phyloP scores from a whole-genome alignment of 2,888 invertebrate genomes.

The Panzeria rudis region DNA sequence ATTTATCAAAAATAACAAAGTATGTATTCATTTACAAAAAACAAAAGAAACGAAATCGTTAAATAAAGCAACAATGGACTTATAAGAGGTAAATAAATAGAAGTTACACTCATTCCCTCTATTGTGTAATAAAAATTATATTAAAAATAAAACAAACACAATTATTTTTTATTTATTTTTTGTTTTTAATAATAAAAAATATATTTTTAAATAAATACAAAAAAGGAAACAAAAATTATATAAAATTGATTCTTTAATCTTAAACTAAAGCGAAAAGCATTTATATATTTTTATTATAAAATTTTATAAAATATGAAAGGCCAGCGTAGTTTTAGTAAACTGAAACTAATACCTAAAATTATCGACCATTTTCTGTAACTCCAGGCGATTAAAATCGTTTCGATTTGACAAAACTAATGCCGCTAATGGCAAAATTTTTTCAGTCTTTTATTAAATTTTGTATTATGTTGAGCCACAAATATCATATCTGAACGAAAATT shows the following conservation, averaged over 20 bases:
- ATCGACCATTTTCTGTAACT: no score
- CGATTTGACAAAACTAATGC: no score
- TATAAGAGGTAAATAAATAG: conserved; percentile 23
- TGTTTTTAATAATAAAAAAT: no score
- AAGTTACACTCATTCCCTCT: conserved; percentile 16
- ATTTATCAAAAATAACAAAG: conserved; percentile 45
- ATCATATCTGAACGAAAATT: no score
- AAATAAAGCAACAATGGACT: conserved; percentile 9
- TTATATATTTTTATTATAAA: no score
- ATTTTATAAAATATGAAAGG: no score
- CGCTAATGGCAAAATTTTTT: no score
- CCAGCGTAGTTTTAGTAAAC: no score
- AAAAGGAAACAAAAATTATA: conserved; percentile 41
- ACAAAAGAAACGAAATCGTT: conserved; percentile 9
- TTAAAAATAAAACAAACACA: conserved; percentile 36
- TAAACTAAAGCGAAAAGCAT: conserved; percentile 54
- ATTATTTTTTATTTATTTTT: background rate
- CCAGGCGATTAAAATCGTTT: no score
- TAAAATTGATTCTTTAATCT: conserved; percentile 45
- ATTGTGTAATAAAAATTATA: conserved; percentile 8
- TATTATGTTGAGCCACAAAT: no score
- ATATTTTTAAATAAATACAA: conserved; percentile 65
- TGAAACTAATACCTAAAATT: no score
- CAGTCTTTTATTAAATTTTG: no score
- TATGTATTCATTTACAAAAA: conserved; percentile 48